phyloP scores from a whole-genome alignment of 2,113 vertebrate species.

The Setophaga kirtlandii region DNA sequence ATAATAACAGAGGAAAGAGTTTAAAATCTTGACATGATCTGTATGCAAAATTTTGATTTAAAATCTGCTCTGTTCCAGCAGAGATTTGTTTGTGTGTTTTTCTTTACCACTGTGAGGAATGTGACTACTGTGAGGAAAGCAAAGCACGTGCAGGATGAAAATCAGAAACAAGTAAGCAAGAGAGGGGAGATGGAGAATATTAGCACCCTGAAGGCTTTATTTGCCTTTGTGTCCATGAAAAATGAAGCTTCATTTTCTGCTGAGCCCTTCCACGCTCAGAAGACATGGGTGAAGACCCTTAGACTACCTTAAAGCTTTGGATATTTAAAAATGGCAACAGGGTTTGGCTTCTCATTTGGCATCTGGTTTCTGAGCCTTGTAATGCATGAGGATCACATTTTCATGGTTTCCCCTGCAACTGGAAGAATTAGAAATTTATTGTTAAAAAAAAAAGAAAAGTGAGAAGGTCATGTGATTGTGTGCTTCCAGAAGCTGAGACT shows the following conservation, averaged over 20 bases:
- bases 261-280: neutral
- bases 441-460: neutral
- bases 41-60: conserved; percentile 11
- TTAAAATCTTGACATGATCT: conserved; percentile 9
- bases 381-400: neutral
- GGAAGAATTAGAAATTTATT: conserved; percentile 1
- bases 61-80: neutral
- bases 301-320: neutral
- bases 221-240: neutral
- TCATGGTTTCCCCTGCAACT: neutral
- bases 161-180: neutral
- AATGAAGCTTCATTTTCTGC: neutral
- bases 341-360: neutral
- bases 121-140: neutral
- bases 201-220: neutral
- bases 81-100: conserved; percentile 21
- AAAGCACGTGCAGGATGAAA: neutral
- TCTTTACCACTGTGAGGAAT: conserved; percentile 14
- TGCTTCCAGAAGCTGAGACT: conserved; percentile 46
- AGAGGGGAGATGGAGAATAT: neutral
- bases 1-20: neutral
- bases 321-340: neutral
- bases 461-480: neutral
- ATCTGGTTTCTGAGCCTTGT: neutral
- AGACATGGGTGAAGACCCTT: neutral